Evolutionary conservation across 1,140 invertebrate genomes (phyloP).

Genomic region (Lysiphlebus fabarum): DNA sequence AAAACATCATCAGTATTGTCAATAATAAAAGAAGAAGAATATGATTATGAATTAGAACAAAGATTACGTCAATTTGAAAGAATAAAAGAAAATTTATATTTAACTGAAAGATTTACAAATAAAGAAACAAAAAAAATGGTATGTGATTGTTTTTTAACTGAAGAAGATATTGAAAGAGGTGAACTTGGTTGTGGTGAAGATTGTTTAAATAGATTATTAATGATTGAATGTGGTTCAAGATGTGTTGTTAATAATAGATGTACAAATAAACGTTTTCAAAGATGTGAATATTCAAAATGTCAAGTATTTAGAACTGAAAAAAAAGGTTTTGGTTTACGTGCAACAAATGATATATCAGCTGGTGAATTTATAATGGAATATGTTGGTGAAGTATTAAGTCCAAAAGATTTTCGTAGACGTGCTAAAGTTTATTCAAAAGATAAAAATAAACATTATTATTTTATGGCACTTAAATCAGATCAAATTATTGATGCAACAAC

Average conservation of each 20-base stretch:
- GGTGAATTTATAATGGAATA: slow-evolving; percentile 98
- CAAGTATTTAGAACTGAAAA: slow-evolving; percentile 88
- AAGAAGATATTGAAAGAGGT: slow-evolving; percentile 80
- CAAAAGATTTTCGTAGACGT: slow-evolving; percentile 82
- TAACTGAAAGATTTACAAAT: slow-evolving; percentile 72
- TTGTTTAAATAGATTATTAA: slow-evolving; percentile 92
- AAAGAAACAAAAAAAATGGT: slow-evolving; percentile 91
- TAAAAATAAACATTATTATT: slow-evolving; percentile 94
- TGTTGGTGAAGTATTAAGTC: slow-evolving; percentile 93
- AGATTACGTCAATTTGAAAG: slow-evolving; percentile 75
- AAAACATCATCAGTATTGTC: slow-evolving; percentile 25
- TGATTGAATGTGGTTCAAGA: slow-evolving; percentile 95
- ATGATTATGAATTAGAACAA: slow-evolving; percentile 64
- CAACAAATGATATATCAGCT: slow-evolving; percentile 67
- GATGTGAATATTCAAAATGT: slow-evolving; percentile 77
- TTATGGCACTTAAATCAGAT: slow-evolving; percentile 94
- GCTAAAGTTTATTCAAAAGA: slow-evolving; percentile 88
- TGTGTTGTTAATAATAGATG: slow-evolving; percentile 85
- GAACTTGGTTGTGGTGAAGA: slow-evolving; percentile 90
- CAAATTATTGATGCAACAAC: slow-evolving; percentile 93
- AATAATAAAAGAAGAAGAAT: slow-evolving; percentile 34
- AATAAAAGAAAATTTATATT: slow-evolving; percentile 82
- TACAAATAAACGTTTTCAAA: slow-evolving; percentile 93
- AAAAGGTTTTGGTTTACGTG: slow-evolving; percentile 91
- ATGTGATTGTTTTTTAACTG: slow-evolving; percentile 90